Base-by-base conservation (phyloP, 2,888 invertebrate genomes). In the Branchinecta sandiegonensis region DNA sequence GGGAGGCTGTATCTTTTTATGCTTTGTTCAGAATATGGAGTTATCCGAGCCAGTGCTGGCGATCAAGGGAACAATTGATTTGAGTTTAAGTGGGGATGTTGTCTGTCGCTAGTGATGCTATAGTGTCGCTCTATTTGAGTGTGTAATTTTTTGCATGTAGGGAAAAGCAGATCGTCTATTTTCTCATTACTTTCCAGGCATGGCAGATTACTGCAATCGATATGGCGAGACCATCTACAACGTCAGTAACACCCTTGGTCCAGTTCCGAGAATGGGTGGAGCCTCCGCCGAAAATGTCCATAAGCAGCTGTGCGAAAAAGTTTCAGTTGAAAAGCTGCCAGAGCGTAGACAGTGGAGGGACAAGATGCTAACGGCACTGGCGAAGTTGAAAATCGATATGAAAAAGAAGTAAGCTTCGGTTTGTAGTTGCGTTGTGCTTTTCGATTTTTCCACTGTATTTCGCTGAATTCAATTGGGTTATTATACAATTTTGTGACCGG, bases 261-360 rank as follows among this genome's bases (percentile, higher is more conserved):
- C 85, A 0, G 81, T 83, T 48, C 89, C 89, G 0, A 85, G 83
- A 73, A 88, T 90, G 82, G 84, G 83, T 72, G 88, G 87, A 2
- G 81, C 83, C 17, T 81, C 82, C 65, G 86, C 86, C 0, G 80
- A 81, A 1, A 80, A 84, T 23, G 84, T 94, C 68, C 84, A 86
- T 72, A 79, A 86, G 47, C 87, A 92, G 75, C 77, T 93, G 66
- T 86, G 87, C 74, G 80, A 81, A 10, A 84, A 86, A 78, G 85
- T 88, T 46, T 89, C 93, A 0, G 71, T 90, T 47, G 85, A 89
- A 46, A 83, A 86, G 73, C 78, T 94, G 68, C 83, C 81, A 68
- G 86, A 87, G 70, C 80, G 90, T 71, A 83, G 92, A 46, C 83
- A 83, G 0, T 93, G 92, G 89, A 82, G 94, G 23, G 93, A 94